Evolutionary conservation across 2,113 vertebrate genomes (phyloP), one percentile per base, ranked within the genome.

Genomic region (Telmatochromis sp.): DNA sequence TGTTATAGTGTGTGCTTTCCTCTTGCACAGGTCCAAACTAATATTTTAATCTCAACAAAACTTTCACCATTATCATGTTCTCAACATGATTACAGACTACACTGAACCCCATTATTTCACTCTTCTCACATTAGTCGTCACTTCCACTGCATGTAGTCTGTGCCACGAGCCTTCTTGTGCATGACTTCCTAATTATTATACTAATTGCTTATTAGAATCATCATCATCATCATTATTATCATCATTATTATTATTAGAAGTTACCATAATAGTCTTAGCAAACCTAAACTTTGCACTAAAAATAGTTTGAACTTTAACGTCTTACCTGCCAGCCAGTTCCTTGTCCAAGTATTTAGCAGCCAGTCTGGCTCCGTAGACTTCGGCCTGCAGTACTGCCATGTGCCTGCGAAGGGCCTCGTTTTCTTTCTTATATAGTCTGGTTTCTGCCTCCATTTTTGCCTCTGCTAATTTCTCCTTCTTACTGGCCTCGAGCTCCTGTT

Each of bases 261-360:
- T 75, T 47, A 28, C 40, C 68, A 73, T 28, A 47, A 73, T 47
- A 47, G 21, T 75, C 14, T 75, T 47, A 75, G 68, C 14, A 75
- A 75, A 31, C 42, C 14, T 75, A 47, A 75, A 50, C 71, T 12
- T 78, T 7, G 45, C 45, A 31, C 23, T 50, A 31, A 31, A 82
- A 14, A 2, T 13, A 6, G 7, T 40, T 7, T 12, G 23, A 57
- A 55, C 9, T 40, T 6, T 1, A 19, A 6, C 26, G 9, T 9
- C 93, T 86, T 84, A 99, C 99, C 99, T 98, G 91, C 99, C 99
- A 75, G 99, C 99, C 80, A 99, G 96, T 31, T 99, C 98, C 71
- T 99, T 99, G 95, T 99, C 99, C 95, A 99, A 92, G 93, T 99
- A 99, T 91, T 99, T 99, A 83, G 99, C 98, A 40, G 99, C 98